Conservation (phyloP, 2,888 invertebrate species). For the Elegia similella region DNA sequence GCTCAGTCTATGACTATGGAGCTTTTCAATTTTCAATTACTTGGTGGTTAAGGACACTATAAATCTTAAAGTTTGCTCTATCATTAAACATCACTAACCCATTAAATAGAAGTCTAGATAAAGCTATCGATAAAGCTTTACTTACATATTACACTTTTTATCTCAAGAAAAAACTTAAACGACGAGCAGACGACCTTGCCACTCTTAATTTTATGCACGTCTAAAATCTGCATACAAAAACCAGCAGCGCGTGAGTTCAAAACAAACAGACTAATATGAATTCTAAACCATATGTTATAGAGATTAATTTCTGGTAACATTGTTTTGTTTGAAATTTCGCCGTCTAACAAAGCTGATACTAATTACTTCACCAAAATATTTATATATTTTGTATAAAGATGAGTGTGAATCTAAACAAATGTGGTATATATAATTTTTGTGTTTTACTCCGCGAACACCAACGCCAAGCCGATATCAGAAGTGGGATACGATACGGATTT, state of each 20-base stretch:
- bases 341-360: neutral
- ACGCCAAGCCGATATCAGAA: no score
- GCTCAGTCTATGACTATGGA: no score
- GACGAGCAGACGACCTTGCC: neutral
- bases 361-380: neutral
- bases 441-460: no score
- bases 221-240: slow-evolving; percentile 12
- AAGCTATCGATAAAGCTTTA: no score
- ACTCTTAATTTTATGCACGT: slow-evolving; percentile 1
- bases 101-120: no score
- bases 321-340: neutral
- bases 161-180: neutral
- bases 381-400: slow-evolving; percentile 3
- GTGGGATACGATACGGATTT: no score
- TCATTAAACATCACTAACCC: no score
- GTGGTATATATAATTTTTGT: neutral
- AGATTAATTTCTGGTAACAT: neutral
- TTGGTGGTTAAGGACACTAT: no score
- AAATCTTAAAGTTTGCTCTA: no score
- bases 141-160: neutral
- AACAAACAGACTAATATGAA: neutral
- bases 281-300: neutral
- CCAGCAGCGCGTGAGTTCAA: neutral
- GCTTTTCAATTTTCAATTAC: no score
- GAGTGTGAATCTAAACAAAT: neutral